Conservation (phyloP, 1,140 invertebrate species). For the Leptinotarsa texana region DNA sequence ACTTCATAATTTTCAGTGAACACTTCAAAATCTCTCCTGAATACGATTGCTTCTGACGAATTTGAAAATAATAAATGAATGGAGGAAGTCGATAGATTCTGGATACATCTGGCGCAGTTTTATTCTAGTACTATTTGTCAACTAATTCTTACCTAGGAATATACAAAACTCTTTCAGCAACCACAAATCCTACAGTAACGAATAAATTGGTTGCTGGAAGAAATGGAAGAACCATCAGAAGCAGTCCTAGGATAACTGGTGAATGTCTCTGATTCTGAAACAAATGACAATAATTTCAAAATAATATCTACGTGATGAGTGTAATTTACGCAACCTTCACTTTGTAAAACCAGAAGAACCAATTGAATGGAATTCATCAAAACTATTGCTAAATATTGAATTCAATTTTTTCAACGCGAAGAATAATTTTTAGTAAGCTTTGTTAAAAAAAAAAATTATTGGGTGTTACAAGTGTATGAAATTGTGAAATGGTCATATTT, state of each 20-base stretch:
- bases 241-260: conserved; percentile 66
- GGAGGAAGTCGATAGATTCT: no score
- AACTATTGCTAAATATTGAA: no score
- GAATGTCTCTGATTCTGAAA: conserved; percentile 66
- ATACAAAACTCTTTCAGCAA: conserved; percentile 87
- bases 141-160: conserved; percentile 73
- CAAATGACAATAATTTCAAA: conserved; percentile 16
- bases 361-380: no score
- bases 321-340: no score
- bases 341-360: no score
- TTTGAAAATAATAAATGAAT: background rate
- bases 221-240: conserved; percentile 77
- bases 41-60: background rate
- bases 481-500: no score
- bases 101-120: no score
- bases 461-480: no score
- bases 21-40: background rate
- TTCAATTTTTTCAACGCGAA: no score
- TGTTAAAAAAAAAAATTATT: no score
- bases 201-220: conserved; percentile 86
- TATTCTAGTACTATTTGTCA: background rate
- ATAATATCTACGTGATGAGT: no score
- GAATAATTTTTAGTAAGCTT: no score
- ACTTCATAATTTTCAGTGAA: background rate
- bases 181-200: conserved; percentile 89